Evolutionary conservation across 2,797 vertebrate species (phyloP), one percentile per base, ranked within the genome.

Genomic region (Poeciliopsis presidionis): DNA sequence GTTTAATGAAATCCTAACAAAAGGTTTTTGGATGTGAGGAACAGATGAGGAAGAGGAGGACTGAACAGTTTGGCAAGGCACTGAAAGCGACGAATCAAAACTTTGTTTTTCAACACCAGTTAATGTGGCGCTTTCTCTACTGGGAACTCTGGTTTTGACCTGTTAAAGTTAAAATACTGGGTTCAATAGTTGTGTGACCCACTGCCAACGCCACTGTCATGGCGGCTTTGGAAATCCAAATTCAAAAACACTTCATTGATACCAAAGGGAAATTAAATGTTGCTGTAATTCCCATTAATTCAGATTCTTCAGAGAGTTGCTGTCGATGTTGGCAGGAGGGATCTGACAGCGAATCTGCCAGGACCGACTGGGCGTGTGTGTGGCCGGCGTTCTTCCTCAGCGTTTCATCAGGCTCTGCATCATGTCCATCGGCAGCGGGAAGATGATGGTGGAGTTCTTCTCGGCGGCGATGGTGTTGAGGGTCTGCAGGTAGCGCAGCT

Each of bases 381-480:
- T 53, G 57, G n/a, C 28, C 13, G 22, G 41, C 1, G 67, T 28
- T 70, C 41, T 25, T 43, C 55, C 71, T 95, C 75, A 94, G 22
- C 0, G 73, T 30, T 93, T 91, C 0, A 95, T 0, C 7, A 99
- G 87, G 22, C 91, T 91, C n/a, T 97, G 96, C 93, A 99, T 81
- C 96, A 99, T 91, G 73, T 99, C 97, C 30, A 99, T 94, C 45
- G 98, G 98, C 93, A 99, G 92, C 0, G 97, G 98, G 95, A 99
- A 99, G 87, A 99, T 90, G 57, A 99, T 99, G 75, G 98, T 99
- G 78, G 98, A 99, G 91, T 99, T 99, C 88, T 98, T 99, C 91
- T 99, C 98, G 0, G 98, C 97, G 0, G 98, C 97, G 1, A 99
- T 98, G 89, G 97, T 99, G 94, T 95, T 99, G 88, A 98, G 94